Base-by-base conservation (phyloP, 64 coral and sea anemone genomes). In the Actinia equina region DNA sequence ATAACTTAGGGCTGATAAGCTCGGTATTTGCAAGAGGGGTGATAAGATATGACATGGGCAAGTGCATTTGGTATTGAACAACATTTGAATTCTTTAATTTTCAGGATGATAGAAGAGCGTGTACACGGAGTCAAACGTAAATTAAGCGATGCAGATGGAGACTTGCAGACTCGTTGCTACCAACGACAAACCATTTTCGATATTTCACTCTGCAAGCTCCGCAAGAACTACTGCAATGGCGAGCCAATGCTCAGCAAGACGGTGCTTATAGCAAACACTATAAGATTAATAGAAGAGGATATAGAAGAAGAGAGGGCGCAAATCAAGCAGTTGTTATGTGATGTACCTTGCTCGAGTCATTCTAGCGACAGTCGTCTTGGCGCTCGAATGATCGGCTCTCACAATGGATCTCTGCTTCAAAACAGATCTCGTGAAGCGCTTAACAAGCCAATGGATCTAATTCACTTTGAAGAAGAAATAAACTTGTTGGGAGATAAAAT, bases 161-260 rank as follows among this genome's bases (percentile, higher is more conserved):
- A 97, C 30, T 46, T 97, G 12, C 90, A 92, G 78, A 86, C 77
- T 80, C 94, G 94, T 90, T 93, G 94, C 88, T 78, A 93, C 77
- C 94, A 97, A 79, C 94, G 94, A 85, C 91, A 97, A 88, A 97
- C 94, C 52, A 83, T 97, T 64, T 97, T 97, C 46, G 89, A 97
- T 87, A 97, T 97, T 85, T 97, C 94, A 57, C 71, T 97, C 88
- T 97, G 94, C 88, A 97, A 97, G 62, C 85, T 97, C 23, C 94
- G 91, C 57, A 92, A 89, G 93, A 97, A 86, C 77, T 90, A 87
- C 80, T 64, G 88, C 44, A 30, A 53, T 54, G 62, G 85, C 3
- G 94, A 97, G 41, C 94, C 94, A 2, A 18, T 97, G 17, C 88
- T 97, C 23, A 92, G 91, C 85, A 97, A 87, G 80, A 97, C 94